Conservation (phyloP, 92 coral and sea anemone species). For the Parazoanthus atlanticus region DNA sequence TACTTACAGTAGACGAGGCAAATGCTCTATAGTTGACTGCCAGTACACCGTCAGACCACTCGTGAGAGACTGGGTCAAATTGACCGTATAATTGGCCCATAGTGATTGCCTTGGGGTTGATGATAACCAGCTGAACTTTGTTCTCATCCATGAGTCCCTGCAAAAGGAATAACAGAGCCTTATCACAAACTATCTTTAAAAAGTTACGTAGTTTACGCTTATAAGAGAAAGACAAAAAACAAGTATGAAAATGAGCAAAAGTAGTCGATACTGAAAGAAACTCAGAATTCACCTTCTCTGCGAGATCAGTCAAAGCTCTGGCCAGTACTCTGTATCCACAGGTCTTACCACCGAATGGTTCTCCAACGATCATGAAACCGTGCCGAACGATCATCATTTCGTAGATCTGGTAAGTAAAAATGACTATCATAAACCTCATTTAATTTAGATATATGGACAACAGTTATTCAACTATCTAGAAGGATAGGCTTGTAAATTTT, state of each 20-base stretch:
- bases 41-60: constrained; percentile 98
- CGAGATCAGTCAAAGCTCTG: constrained; percentile 84
- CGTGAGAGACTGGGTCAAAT: constrained; percentile 99
- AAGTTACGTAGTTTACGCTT: background rate
- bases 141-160: constrained; percentile 95
- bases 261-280: background rate
- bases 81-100: constrained; percentile 99
- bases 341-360: constrained; percentile 98
- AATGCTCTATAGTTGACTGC: constrained; percentile 99
- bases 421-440: background rate
- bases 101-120: constrained; percentile 95
- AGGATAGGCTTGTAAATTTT: background rate
- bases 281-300: constrained; percentile 73
- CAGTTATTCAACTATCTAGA: too few species aligned
- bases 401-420: constrained; percentile 62
- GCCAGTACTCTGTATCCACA: constrained; percentile 95
- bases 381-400: constrained; percentile 99
- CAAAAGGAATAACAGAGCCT: background rate
- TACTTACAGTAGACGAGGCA: constrained; percentile 91
- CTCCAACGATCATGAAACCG: constrained; percentile 99
- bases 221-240: background rate
- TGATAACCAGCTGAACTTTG: constrained; percentile 90
- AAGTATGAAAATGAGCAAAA: background rate
- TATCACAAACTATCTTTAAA: background rate
- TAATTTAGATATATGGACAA: background rate